These are phyloP conservation scores for Procavia capensis DNA, from an alignment of 2,113 vertebrate species.

Conservation along the genomic window DNA sequence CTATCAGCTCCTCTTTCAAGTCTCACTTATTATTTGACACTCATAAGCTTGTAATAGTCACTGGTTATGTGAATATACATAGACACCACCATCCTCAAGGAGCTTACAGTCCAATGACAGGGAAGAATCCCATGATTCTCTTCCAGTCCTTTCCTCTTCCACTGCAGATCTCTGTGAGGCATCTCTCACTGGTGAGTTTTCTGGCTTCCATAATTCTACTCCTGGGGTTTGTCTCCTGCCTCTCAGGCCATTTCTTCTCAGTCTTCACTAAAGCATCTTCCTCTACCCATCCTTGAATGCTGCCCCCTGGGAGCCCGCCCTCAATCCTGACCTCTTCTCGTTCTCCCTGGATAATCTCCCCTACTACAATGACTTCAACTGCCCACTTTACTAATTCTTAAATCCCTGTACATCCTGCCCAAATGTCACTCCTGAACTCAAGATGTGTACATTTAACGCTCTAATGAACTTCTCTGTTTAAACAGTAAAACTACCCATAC, in stretches of 20 bases:
- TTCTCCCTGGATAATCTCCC: not conserved
- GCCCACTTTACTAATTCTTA: not conserved
- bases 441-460: not conserved
- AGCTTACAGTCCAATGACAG: not conserved
- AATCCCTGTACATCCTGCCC: not conserved
- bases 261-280: not conserved
- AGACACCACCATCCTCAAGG: not conserved
- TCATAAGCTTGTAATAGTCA: not conserved
- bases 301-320: not conserved
- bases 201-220: not conserved
- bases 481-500: not conserved
- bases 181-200: not conserved
- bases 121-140: not conserved
- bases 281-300: not conserved
- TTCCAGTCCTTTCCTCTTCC: not conserved
- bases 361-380: not conserved
- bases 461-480: not conserved
- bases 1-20: not conserved
- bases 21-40: not conserved
- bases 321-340: not conserved
- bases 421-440: not conserved
- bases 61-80: not conserved
- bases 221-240: not conserved
- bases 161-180: not conserved
- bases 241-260: not conserved